These are phyloP conservation scores for Macrosteles quadrilineatus DNA, from an alignment of 1,140 invertebrate species.

Conservation along the genomic window DNA sequence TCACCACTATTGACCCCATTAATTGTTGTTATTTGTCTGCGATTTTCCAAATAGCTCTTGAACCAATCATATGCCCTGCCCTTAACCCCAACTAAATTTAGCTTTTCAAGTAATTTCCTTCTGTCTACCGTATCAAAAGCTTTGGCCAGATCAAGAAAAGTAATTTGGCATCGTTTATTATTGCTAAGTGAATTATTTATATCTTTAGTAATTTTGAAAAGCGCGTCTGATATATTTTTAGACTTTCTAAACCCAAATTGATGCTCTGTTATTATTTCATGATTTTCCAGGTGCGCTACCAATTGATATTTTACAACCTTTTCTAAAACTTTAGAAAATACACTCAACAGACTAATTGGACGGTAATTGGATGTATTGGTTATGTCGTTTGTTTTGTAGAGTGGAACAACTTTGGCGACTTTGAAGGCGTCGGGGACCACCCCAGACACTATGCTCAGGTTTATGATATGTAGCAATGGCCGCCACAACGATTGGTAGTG, in stretches of 20 bases:
- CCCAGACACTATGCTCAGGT: constrained; percentile 3
- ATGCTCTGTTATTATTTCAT: not conserved
- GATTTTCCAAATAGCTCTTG: not conserved
- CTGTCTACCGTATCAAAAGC: too few relatives aligned
- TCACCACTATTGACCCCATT: too few relatives aligned
- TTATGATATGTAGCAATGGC: constrained; percentile 7
- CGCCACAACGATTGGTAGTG: not conserved
- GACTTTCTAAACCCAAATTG: constrained; percentile 10
- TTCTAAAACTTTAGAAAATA: constrained; percentile 4
- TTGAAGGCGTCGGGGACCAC: constrained; percentile 11
- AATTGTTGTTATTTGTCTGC: too few relatives aligned
- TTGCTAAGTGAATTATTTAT: not conserved
- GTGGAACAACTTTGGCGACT: constrained; percentile 11
- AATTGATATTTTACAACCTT: constrained; percentile 19
- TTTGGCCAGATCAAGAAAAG: not conserved
- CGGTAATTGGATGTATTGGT: not conserved
- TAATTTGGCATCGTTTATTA: not conserved
- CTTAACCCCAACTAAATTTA: not conserved
- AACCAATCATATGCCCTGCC: not conserved
- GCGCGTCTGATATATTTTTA: constrained; percentile 20
- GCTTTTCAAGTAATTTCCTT: not conserved
- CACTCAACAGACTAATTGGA: constrained; percentile 8
- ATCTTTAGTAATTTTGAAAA: constrained; percentile 11
- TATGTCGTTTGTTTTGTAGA: constrained; percentile 12
- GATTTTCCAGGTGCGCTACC: not conserved